Percentiles rank a stretch among this genome's conserved stretches.
Conservation (phyloP, 2,888 invertebrate species). For the Tridacna crocea region DNA sequence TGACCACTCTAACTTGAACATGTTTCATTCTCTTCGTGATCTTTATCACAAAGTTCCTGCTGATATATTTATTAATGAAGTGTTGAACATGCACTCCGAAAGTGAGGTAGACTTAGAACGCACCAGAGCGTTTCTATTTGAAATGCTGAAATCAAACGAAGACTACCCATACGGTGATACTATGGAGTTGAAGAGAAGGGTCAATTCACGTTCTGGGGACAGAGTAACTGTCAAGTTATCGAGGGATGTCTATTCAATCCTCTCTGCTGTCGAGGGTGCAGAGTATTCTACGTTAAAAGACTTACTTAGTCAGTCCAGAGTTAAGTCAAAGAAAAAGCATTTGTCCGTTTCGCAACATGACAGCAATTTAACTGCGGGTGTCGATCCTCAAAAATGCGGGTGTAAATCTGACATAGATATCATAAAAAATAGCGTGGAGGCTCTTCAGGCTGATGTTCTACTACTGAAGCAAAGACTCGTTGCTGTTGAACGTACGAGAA, state of each 20-base stretch:
- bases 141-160: constrained; percentile 7
- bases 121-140: constrained; percentile 6
- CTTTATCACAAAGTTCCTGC: background rate
- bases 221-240: constrained; percentile 11
- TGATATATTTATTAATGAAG: constrained; percentile 14
- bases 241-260: background rate
- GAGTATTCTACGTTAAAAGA: constrained; percentile 10
- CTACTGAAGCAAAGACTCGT: constrained; percentile 10
- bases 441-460: constrained; percentile 15
- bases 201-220: constrained; percentile 5
- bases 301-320: background rate
- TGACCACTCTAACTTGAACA: background rate
- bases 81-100: background rate
- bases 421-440: background rate
- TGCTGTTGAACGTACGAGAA: constrained; percentile 1
- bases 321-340: background rate
- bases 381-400: background rate
- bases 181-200: background rate
- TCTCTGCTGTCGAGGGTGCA: constrained; percentile 13
- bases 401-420: background rate
- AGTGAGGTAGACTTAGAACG: constrained; percentile 18
- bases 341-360: background rate
- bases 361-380: background rate
- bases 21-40: background rate
- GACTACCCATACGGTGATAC: constrained; percentile 3